Evolutionary conservation across 2,113 vertebrate genomes (phyloP).

Genomic region (Melierax canorus): DNA sequence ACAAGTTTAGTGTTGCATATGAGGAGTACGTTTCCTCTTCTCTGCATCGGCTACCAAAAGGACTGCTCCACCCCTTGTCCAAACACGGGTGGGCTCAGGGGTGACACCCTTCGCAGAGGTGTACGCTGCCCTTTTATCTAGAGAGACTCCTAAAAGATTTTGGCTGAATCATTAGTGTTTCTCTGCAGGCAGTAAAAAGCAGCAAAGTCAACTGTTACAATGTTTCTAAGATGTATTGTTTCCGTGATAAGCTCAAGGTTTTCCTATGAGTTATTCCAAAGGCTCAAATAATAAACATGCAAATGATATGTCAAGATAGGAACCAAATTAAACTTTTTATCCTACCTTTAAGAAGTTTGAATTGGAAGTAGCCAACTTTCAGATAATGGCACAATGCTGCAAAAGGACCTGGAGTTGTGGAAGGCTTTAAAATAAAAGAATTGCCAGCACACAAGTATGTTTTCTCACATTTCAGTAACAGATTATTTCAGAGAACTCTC

Average conservation of each 20-base stretch:
- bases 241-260: background rate
- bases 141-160: background rate
- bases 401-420: background rate
- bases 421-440: background rate
- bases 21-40: background rate
- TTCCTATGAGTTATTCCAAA: constrained; percentile 25
- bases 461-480: constrained; percentile 43
- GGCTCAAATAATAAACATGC: constrained; percentile 27
- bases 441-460: background rate
- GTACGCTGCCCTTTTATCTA: background rate
- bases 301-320: background rate
- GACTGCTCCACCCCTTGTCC: background rate
- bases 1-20: accelerated
- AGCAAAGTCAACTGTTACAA: background rate
- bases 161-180: background rate
- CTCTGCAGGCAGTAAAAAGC: background rate
- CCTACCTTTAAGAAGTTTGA: constrained; percentile 12
- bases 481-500: constrained; percentile 39
- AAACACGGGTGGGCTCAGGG: background rate
- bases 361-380: background rate
- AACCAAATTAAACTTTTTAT: constrained; percentile 4
- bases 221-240: background rate
- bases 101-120: background rate
- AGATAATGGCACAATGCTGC: background rate
- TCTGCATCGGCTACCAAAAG: background rate